Base-by-base conservation (phyloP, 2,888 invertebrate species). In the Amaurobius ferox region DNA sequence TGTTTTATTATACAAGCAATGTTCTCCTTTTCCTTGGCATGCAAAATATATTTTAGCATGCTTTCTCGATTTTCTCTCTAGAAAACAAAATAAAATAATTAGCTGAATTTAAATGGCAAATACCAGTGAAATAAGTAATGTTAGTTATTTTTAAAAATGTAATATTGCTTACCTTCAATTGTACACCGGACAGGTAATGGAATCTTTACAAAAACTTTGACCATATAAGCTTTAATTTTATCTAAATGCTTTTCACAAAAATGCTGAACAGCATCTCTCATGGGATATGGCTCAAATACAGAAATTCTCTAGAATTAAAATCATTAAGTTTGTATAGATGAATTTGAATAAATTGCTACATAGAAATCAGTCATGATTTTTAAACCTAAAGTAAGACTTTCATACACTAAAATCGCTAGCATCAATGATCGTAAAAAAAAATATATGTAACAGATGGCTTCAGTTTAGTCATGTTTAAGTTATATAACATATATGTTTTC, bases 161-260 rank as follows among this genome's bases (percentile, higher is more conserved):
- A n/a, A 68, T 19, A 0, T n/a, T 85, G 32, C 92, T 93, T 91
- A 95, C 97, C 96, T 93, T 98, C 97, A 88, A 98, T 97, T 55
- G 96, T 97, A 91, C 97, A 98, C 91, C 97, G 96, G 3, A 96
- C 96, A 0, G 98, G 98, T 61, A 97, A 95, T 16, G 98, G 98
- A 90, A 98, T 93, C 90, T 95, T 93, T 87, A 95, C 93, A 32
- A 95, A 95, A 5, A 97, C 94, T 90, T 96, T 96, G 89, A 95
- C 95, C 95, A 98, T 97, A 90, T 96, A 98, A 26, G 94, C 93
- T 91, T 96, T 96, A 80, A 98, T 98, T 91, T 97, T 97, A 89
- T 95, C 95, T 88, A 97, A 92, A 91, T 98, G 97, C 91, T 98
- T 98, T 91, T 97, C 97, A 92, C 98, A 98, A 92, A 98, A 98